phyloP scores from a whole-genome alignment of 1,140 invertebrate genomes.

The Ctenoplectra terminalis region DNA sequence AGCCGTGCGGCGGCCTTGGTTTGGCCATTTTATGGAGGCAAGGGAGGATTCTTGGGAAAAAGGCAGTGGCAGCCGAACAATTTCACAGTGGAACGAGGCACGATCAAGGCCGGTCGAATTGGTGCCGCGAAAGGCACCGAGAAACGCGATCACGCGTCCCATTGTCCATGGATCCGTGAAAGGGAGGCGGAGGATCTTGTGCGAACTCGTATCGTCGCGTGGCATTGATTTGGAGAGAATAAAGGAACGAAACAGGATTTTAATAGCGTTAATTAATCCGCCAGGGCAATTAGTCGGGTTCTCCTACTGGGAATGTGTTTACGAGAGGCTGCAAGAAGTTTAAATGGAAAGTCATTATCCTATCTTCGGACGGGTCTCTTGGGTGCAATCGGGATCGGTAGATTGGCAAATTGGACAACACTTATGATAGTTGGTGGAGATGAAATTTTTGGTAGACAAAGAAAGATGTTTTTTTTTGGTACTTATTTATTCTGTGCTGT shows the following conservation, averaged over 20 bases:
- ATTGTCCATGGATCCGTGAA: constrained; percentile 1
- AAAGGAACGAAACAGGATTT: neutral
- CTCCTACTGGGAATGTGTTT: neutral
- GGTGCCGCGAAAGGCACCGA: neutral
- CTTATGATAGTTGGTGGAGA: too few species aligned
- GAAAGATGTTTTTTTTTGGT: too few species aligned
- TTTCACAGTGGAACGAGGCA: constrained; percentile 35
- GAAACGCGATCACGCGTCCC: constrained; percentile 26
- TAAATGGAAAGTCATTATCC: too few species aligned
- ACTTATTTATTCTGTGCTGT: too few species aligned
- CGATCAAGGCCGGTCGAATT: constrained; percentile 49
- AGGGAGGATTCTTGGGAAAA: constrained; percentile 48
- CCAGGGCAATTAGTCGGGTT: neutral
- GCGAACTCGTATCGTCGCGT: neutral
- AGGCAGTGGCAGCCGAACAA: constrained; percentile 57
- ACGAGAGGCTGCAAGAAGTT: neutral
- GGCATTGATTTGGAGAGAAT: neutral
- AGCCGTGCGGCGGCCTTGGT: constrained; percentile 58
- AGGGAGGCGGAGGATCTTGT: neutral
- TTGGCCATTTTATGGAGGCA: constrained; percentile 50
- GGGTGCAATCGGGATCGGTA: too few species aligned
- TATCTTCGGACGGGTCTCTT: too few species aligned
- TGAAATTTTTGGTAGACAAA: too few species aligned
- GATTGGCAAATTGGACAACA: too few species aligned
- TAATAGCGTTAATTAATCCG: constrained; percentile 1